These are phyloP conservation scores for Prionace glauca DNA, from an alignment of 2,797 vertebrate species.

Conservation along the genomic window DNA sequence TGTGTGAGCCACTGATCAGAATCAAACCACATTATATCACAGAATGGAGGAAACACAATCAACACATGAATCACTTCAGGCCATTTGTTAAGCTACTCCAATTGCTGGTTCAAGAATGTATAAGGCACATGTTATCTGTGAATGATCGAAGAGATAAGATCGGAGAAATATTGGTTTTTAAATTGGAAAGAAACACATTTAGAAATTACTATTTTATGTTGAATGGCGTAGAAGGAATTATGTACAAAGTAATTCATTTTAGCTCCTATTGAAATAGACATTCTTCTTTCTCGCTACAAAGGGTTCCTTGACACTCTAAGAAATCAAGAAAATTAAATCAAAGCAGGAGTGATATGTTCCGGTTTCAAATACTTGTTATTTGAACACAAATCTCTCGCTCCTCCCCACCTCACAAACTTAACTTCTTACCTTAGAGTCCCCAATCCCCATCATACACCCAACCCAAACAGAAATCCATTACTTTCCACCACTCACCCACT, in stretches of 20 bases:
- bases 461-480: too few relatives aligned
- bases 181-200: background rate
- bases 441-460: background rate
- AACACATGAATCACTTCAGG: background rate
- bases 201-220: background rate
- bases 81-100: background rate
- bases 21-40: background rate
- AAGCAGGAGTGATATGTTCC: background rate
- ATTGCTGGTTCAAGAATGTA: background rate
- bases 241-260: background rate
- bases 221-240: background rate
- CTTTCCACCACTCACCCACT: too few relatives aligned
- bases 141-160: background rate
- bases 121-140: background rate
- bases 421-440: background rate
- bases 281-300: background rate
- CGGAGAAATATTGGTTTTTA: background rate
- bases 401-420: background rate
- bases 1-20: background rate
- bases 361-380: background rate
- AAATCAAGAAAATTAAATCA: background rate
- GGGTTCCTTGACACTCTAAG: background rate
- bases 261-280: background rate
- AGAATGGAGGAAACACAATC: background rate
- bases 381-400: background rate